Percentiles rank a stretch among this genome's conserved stretches.
phyloP scores from a whole-genome alignment of 2,113 vertebrate species.

The Bettongia penicillata region DNA sequence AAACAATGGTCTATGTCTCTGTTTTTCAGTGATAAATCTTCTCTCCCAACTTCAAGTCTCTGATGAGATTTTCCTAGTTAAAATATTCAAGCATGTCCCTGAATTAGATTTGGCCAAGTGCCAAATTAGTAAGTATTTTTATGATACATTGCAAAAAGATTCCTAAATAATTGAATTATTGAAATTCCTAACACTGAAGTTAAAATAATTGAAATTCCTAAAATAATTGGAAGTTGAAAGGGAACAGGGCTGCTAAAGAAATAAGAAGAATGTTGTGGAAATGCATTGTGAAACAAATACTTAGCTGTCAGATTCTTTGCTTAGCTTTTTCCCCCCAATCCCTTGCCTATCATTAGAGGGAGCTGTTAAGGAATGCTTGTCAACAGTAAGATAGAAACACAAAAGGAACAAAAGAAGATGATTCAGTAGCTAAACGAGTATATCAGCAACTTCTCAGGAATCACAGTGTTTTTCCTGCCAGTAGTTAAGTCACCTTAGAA shows the following conservation, averaged over 20 bases:
- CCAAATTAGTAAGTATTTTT: constrained; percentile 39
- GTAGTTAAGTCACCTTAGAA: background rate
- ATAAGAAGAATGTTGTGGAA: constrained; percentile 56
- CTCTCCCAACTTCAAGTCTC: constrained; percentile 5
- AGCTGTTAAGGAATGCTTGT: constrained; percentile 70
- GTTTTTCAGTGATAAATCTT: background rate
- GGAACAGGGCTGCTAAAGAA: constrained; percentile 36
- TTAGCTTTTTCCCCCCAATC: constrained; percentile 54
- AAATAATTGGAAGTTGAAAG: constrained; percentile 53
- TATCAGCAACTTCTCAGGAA: constrained; percentile 65
- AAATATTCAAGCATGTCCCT: constrained; percentile 8
- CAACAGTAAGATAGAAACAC: constrained; percentile 59
- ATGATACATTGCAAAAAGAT: constrained; percentile 37
- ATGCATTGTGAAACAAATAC: constrained; percentile 25
- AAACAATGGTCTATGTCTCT: constrained; percentile 19
- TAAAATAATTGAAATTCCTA: background rate
- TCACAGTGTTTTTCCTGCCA: background rate
- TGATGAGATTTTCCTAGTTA: constrained; percentile 9
- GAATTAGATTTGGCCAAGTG: constrained; percentile 13
- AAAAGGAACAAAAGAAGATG: constrained; percentile 53
- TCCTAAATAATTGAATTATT: background rate
- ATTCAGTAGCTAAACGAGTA: constrained; percentile 56
- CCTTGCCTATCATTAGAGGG: constrained; percentile 70
- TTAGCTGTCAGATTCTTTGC: constrained; percentile 59
- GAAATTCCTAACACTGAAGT: too few relatives aligned